phyloP scores from a whole-genome alignment of 2,888 invertebrate species.

The Drosophila sordidapex region DNA sequence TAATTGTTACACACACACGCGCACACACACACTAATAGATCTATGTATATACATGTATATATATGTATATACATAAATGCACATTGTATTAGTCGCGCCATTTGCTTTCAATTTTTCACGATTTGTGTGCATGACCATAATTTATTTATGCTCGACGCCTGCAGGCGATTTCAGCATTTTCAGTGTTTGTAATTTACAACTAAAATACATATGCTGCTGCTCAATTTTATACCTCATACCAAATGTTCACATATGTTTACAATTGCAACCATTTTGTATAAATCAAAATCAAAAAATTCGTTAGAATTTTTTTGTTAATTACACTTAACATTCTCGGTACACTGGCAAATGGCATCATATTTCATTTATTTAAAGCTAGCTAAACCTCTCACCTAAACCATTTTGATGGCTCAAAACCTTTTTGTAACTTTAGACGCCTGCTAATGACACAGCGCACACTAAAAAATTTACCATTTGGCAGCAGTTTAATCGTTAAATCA shows the following conservation, averaged over 20 bases:
- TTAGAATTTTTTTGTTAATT: neutral
- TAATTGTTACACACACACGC: slow-evolving; percentile 47
- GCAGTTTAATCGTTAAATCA: slow-evolving; percentile 42
- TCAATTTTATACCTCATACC: slow-evolving; percentile 22
- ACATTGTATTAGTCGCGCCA: slow-evolving; percentile 29
- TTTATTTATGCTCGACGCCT: slow-evolving; percentile 43
- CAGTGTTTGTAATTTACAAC: slow-evolving; percentile 34
- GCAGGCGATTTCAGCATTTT: slow-evolving; percentile 10
- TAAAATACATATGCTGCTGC: slow-evolving; percentile 16
- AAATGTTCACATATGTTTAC: slow-evolving; percentile 24
- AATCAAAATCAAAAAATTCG: slow-evolving; percentile 5
- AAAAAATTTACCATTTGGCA: slow-evolving; percentile 46
- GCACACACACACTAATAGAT: slow-evolving; percentile 7
- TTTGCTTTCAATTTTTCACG: slow-evolving; percentile 43
- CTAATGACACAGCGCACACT: slow-evolving; percentile 7
- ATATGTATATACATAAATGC: neutral
- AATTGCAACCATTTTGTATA: slow-evolving; percentile 14
- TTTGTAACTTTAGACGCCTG: slow-evolving; percentile 37
- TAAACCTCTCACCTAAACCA: slow-evolving; percentile 23
- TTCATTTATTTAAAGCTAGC: slow-evolving; percentile 35
- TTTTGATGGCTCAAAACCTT: slow-evolving; percentile 21
- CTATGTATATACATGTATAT: neutral
- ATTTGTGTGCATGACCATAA: slow-evolving; percentile 32
- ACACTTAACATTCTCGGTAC: slow-evolving; percentile 7
- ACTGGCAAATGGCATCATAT: slow-evolving; percentile 21